Conservation (phyloP, 2,888 invertebrate species). For the Melipona bicolor region DNA sequence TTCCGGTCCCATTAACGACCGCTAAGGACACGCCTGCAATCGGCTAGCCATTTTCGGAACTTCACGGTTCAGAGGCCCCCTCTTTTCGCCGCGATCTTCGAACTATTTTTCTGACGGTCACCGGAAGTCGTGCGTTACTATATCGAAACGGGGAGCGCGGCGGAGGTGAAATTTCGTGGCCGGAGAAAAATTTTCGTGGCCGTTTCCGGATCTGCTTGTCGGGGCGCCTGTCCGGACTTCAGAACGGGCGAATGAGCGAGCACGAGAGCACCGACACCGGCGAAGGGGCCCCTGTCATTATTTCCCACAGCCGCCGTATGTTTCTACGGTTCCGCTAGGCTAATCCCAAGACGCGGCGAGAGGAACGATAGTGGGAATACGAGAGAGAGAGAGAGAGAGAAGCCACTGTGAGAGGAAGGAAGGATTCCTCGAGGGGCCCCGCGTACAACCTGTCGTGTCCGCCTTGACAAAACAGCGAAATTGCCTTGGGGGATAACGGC, state of each 20-base stretch:
- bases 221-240: slow-evolving; percentile 59
- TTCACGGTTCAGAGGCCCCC: slow-evolving; percentile 67
- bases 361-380: slow-evolving; percentile 44
- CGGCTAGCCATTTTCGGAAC: slow-evolving; percentile 60
- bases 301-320: slow-evolving; percentile 82
- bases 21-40: slow-evolving; percentile 43
- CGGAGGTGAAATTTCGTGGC: slow-evolving; percentile 70
- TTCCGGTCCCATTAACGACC: slow-evolving; percentile 67
- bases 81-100: slow-evolving; percentile 39
- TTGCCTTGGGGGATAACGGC: slow-evolving; percentile 71
- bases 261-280: slow-evolving; percentile 45
- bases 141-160: slow-evolving; percentile 49
- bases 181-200: slow-evolving; percentile 72
- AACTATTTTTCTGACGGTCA: slow-evolving; percentile 45
- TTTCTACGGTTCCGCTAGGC: slow-evolving; percentile 81
- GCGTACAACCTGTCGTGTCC: slow-evolving; percentile 81
- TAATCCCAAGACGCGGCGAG: slow-evolving; percentile 61
- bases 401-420: slow-evolving; percentile 64
- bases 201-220: slow-evolving; percentile 75
- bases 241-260: slow-evolving; percentile 52
- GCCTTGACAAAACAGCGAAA: slow-evolving; percentile 76
- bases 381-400: slow-evolving; percentile 35
- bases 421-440: slow-evolving; percentile 75
- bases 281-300: slow-evolving; percentile 80
- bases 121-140: slow-evolving; percentile 56